A percentile compares a stretch with the other conserved stretches of the same genome.
These are phyloP conservation scores for Cebus imitator DNA, from an alignment of 2,113 vertebrate genomes.

Conservation along the genomic window DNA sequence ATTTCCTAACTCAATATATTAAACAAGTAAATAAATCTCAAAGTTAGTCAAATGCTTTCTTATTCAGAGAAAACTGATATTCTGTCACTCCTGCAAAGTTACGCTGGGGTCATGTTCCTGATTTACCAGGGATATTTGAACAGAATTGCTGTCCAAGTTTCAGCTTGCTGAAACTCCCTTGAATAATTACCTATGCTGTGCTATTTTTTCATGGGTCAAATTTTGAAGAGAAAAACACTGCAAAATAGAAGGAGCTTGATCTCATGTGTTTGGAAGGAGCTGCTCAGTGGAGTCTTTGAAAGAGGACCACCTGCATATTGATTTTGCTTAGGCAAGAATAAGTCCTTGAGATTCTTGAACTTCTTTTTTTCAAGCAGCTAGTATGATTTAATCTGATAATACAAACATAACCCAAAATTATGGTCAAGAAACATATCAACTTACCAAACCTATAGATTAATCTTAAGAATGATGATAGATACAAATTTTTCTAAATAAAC, in stretches of 20 bases:
- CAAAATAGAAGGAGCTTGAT: background rate
- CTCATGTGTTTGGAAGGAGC: background rate
- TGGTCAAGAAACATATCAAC: background rate
- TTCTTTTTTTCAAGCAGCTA: background rate
- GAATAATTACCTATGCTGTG: background rate
- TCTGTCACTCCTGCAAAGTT: background rate
- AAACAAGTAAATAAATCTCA: background rate
- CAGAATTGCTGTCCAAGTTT: background rate
- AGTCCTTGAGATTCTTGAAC: background rate
- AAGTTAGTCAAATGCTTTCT: background rate
- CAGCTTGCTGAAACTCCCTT: background rate
- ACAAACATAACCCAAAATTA: background rate
- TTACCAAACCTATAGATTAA: background rate
- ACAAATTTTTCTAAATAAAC: background rate
- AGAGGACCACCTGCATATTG: background rate
- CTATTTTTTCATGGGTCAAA: background rate
- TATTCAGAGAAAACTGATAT: background rate
- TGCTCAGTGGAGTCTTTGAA: background rate
- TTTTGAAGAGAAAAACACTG: background rate
- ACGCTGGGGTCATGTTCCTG: too few species aligned
- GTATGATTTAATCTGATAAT: background rate
- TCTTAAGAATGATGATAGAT: background rate
- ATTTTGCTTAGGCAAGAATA: background rate
- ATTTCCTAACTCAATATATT: background rate
- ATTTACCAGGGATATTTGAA: background rate